Base-by-base conservation (phyloP, 1,140 invertebrate species). In the Atta cephalotes region DNA sequence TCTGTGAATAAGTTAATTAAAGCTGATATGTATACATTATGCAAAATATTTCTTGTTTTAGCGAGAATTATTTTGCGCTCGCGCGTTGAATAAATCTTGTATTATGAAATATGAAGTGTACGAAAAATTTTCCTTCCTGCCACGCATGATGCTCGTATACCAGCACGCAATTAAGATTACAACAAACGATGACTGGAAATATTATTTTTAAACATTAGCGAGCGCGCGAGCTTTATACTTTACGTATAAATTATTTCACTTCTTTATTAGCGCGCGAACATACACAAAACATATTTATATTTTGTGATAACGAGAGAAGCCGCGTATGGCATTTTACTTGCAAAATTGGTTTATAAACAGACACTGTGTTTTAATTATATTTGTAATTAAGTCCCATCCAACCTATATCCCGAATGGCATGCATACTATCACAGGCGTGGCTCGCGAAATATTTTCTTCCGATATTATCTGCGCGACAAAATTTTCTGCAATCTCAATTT, bases 301-400 rank as follows among this genome's bases (percentile, higher is more conserved):
- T 74, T 49, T 9, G 68, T 62, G 31, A 84, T 84, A 74, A 76
- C 56, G 58, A 84, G 70, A 49, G 56, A 12, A n/a, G 28, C 49
- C 18, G 56, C 31, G 45, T 51, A 14, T 16, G 45, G 25, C 39
- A 72, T 76, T 76, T 84, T 84, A 74, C 25, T 84, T 76, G 80
- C 70, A 51, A 84, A 84, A 84, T 84, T 28, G 2, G 60, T 62
- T 35, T 84, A 62, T 58, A 76, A 62, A 14, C 80, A 49, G 31
- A 6, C 39, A 39, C 70, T 62, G 39, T 45, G 65, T 86, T 89
- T 79, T 79, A 85, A 85, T 85, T 85, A 79, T 53, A 45, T 79
- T 70, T 82, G 85, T 89, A 92, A 92, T 91, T 92, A 87, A 90
- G 81, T 87, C 72, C 39, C 66, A 21, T 72, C 78, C 39, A 65